Evolutionary conservation across 2,888 invertebrate genomes (phyloP).

Genomic region (Sarcophaga subvicina): DNA sequence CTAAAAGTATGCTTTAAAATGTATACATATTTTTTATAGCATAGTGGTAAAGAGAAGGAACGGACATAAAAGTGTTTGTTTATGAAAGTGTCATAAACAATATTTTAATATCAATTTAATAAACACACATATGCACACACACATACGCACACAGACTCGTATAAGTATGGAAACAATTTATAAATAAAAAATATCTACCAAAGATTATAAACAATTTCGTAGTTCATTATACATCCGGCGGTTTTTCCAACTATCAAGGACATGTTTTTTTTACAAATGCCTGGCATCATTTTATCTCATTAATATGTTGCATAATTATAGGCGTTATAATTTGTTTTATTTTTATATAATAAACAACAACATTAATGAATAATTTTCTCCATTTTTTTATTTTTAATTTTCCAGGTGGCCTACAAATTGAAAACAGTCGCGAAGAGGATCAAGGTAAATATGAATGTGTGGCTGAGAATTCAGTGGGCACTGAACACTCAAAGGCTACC

Average conservation of each 20-base stretch:
- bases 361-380: conserved; percentile 24
- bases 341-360: conserved; percentile 27
- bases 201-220: conserved; percentile 36
- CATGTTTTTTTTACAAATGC: too few relatives aligned
- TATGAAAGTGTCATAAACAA: conserved; percentile 50
- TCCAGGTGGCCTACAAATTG: conserved; percentile 88
- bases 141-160: not conserved
- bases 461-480: conserved; percentile 95
- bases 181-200: not conserved
- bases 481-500: conserved; percentile 95
- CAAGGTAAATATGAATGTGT: conserved; percentile 98
- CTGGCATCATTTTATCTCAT: too few relatives aligned
- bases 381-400: not conserved
- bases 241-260: too few relatives aligned
- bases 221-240: not conserved
- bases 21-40: not conserved
- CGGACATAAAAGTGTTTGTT: not conserved
- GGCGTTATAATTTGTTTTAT: conserved; percentile 1
- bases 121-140: not conserved
- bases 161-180: conserved; percentile 11
- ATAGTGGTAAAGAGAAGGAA: too few relatives aligned
- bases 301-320: too few relatives aligned
- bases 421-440: conserved; percentile 94
- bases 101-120: conserved; percentile 54
- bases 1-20: conserved; percentile 35